Evolutionary conservation across 2,113 vertebrate genomes (phyloP), one percentile per base, ranked within the genome.

Genomic region (Balaenoptera acutorostrata): DNA sequence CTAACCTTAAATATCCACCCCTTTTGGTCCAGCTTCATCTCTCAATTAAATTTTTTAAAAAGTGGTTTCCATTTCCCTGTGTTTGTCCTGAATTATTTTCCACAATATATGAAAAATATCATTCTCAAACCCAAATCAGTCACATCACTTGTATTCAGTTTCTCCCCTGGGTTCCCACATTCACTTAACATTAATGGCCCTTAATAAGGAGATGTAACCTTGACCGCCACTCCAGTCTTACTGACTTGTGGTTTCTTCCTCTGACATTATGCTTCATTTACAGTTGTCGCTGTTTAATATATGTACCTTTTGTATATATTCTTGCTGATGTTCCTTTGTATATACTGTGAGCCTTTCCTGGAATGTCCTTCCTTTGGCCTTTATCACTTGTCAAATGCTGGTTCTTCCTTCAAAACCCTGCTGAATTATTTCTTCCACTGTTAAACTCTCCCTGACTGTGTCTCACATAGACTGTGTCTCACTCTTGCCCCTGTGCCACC

Each of bases 401-500:
- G 2, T 41, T 92, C 52, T 71, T 86, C 59, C n/a, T 88, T 88
- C 81, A 95, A 29, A 74, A 29, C 1, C 0, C 13, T 31, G 2
- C 29, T 90, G 68, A 91, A 78, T 55, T 18, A 18, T 91, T 92
- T 77, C 21, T 4, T 78, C 27, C 25, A 13, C n/a, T 89, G 2
- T n/a, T 49, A 78, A 72, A 44, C 10, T 66, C 25, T 68, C 61
- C 36, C 11, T 63, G 75, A 9, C 23, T 18, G 2, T 64, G 15
- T 27, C 6, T 92, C 20, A 5, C 31, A 36, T 39, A 20, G 36
- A 13, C 13, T n/a, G n/a, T n/a, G n/a, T n/a, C 8, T 55, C 29
- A 14, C 9, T 25, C 10, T 20, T 44, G 21, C 0, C 5, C 8
- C 3, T n/a, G 0, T 23, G 1, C 39, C 33, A 75, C 6, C 21